These are phyloP conservation scores for Phenganax marumi DNA, from an alignment of 92 coral and sea anemone species.

Conservation along the genomic window DNA sequence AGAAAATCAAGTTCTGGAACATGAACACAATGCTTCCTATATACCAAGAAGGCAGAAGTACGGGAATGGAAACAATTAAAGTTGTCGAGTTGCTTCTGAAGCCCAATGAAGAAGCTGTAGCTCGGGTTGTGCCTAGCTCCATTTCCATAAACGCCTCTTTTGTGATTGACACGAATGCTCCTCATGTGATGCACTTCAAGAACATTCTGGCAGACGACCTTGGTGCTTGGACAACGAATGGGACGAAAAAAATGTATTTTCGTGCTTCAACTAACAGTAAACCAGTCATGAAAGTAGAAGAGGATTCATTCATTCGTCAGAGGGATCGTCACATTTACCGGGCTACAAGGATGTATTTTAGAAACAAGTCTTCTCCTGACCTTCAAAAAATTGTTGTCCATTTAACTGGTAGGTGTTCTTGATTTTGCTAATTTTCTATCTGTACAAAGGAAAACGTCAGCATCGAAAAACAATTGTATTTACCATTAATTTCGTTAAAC, in stretches of 20 bases:
- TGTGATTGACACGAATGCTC: constrained; percentile 41
- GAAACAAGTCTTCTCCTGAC: constrained; percentile 44
- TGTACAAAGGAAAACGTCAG: background rate
- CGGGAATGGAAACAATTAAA: too few species aligned
- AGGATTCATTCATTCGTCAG: constrained; percentile 13
- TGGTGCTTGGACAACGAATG: constrained; percentile 48
- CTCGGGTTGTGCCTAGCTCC: constrained; percentile 43
- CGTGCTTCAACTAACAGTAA: constrained; percentile 20
- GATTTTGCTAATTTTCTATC: background rate
- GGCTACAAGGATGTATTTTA: constrained; percentile 38
- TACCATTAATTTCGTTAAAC: too few species aligned
- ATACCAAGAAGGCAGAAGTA: too few species aligned
- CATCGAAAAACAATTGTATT: too few species aligned
- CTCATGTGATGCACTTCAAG: constrained; percentile 40
- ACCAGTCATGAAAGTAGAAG: constrained; percentile 41
- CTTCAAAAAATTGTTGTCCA: constrained; percentile 40
- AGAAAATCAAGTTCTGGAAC: too few species aligned
- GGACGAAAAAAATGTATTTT: constrained; percentile 38
- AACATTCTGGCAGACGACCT: constrained; percentile 52
- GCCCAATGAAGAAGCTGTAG: background rate
- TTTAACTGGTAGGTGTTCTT: constrained; percentile 53
- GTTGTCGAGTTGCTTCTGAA: too few species aligned
- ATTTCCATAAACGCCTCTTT: constrained; percentile 17
- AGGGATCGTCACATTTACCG: constrained; percentile 20
- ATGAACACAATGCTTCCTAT: too few species aligned